phyloP scores from a whole-genome alignment of 2,888 invertebrate species.

The Napeogenes sylphis region DNA sequence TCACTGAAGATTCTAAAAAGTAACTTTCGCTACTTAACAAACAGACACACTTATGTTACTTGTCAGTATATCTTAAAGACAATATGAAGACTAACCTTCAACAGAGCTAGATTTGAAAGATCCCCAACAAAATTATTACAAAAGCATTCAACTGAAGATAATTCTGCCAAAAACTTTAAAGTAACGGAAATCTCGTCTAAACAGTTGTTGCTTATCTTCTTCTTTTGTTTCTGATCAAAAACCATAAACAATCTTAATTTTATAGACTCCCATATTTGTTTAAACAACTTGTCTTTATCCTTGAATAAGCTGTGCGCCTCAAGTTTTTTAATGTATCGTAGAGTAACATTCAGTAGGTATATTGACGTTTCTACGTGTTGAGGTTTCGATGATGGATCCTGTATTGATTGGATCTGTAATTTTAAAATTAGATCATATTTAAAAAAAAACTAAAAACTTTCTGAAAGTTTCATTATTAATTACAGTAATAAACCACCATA shows the following conservation, averaged over 20 bases:
- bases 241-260: slow-evolving; percentile 44
- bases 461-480: background rate
- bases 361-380: slow-evolving; percentile 57
- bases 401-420: slow-evolving; percentile 57
- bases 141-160: slow-evolving; percentile 56
- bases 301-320: slow-evolving; percentile 56
- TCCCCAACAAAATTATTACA: slow-evolving; percentile 48
- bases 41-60: no score
- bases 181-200: slow-evolving; percentile 54
- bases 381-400: slow-evolving; percentile 46
- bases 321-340: slow-evolving; percentile 62
- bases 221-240: slow-evolving; percentile 34
- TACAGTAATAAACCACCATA: no score
- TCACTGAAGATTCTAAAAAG: no score
- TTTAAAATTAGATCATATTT: slow-evolving; percentile 7
- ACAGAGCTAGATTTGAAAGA: slow-evolving; percentile 44
- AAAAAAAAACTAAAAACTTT: background rate
- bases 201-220: slow-evolving; percentile 34
- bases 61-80: background rate
- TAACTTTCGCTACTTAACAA: no score
- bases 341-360: slow-evolving; percentile 51
- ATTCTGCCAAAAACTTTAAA: slow-evolving; percentile 59
- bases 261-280: slow-evolving; percentile 56
- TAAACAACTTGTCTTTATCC: slow-evolving; percentile 53
- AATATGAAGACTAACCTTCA: slow-evolving; percentile 49